A percentile compares a stretch with the other conserved stretches of the same genome.
These are phyloP conservation scores for Lomographa bimaculata DNA, from an alignment of 2,888 invertebrate species.

Conservation along the genomic window DNA sequence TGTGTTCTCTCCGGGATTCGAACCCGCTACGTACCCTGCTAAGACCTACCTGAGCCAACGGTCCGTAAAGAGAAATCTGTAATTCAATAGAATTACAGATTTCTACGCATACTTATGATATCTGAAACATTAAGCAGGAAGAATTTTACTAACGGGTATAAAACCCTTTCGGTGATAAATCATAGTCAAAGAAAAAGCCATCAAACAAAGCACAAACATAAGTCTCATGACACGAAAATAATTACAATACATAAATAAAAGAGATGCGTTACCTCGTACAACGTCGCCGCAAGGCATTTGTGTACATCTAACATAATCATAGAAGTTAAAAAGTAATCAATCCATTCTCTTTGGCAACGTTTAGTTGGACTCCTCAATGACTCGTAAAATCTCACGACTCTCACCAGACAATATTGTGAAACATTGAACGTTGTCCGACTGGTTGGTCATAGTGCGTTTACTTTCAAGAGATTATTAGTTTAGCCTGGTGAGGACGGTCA, in stretches of 20 bases:
- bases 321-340: slow-evolving; percentile 81
- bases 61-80: too few relatives aligned
- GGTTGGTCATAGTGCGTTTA: slow-evolving; percentile 45
- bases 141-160: too few relatives aligned
- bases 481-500: slow-evolving; percentile 21
- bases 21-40: too few relatives aligned
- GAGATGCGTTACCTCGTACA: slow-evolving; percentile 49
- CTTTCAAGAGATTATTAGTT: slow-evolving; percentile 44
- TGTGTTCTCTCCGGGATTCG: too few relatives aligned
- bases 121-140: too few relatives aligned
- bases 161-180: slow-evolving; percentile 6
- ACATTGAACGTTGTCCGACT: slow-evolving; percentile 49
- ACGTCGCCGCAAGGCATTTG: slow-evolving; percentile 62
- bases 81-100: too few relatives aligned
- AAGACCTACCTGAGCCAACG: too few relatives aligned
- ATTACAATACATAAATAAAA: slow-evolving; percentile 63
- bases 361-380: slow-evolving; percentile 76
- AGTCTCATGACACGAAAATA: slow-evolving; percentile 59
- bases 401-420: slow-evolving; percentile 66
- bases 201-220: slow-evolving; percentile 19
- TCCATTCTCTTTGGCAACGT: slow-evolving; percentile 77
- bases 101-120: too few relatives aligned
- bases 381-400: slow-evolving; percentile 72
- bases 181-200: slow-evolving; percentile 11
- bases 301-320: slow-evolving; percentile 66